phyloP scores from a whole-genome alignment of 1,140 invertebrate genomes.

The Trypoxylus dichotomus region DNA sequence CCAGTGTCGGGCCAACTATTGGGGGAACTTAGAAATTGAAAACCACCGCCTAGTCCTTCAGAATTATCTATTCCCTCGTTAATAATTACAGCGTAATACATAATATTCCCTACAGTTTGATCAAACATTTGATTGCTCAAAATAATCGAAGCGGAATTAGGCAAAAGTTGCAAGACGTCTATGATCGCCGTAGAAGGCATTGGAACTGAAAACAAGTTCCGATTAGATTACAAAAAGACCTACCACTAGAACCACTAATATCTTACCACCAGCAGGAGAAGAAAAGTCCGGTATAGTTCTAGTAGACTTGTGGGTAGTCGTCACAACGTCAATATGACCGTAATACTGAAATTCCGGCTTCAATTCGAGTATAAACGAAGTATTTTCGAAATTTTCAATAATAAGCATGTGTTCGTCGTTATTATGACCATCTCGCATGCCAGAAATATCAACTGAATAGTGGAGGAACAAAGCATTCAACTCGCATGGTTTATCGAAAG shows the following conservation, averaged over 20 bases:
- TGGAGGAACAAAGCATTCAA: not conserved
- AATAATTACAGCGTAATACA: constrained; percentile 26
- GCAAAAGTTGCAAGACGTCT: not conserved
- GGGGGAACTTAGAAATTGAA: too few relatives aligned
- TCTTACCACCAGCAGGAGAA: not conserved
- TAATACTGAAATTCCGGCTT: not conserved
- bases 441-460: not conserved
- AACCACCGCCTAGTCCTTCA: not conserved
- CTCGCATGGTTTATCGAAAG: not conserved
- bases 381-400: not conserved
- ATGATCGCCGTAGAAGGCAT: not conserved
- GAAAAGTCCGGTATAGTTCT: not conserved
- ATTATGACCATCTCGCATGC: not conserved
- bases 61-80: not conserved
- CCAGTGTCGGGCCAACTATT: not conserved
- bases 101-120: not conserved
- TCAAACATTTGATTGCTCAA: not conserved
- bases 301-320: not conserved
- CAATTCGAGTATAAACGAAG: not conserved
- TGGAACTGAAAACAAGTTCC: not conserved
- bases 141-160: not conserved
- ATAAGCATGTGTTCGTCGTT: not conserved
- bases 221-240: not conserved
- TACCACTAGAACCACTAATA: not conserved
- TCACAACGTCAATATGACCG: not conserved